Evolutionary conservation across 92 coral and sea anemone genomes (phyloP), one percentile per base, ranked within the genome.

Genomic region (Chrysogorgia sp.): DNA sequence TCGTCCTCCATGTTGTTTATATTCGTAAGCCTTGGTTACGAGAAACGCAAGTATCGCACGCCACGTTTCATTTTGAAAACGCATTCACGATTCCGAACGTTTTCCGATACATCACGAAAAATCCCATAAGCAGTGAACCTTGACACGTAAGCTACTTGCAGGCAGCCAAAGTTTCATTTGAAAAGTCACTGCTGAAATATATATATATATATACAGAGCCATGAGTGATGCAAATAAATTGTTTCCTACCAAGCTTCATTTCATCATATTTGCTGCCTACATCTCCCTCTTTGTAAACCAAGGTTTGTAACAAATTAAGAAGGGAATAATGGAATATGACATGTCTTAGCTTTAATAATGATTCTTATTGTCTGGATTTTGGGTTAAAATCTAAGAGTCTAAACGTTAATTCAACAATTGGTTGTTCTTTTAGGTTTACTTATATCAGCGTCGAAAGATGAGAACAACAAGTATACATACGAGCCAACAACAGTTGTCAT

Each of bases 401-500:
- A n/a, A n/a, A n/a, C n/a, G n/a, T n/a, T n/a, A n/a, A n/a, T n/a
- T n/a, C n/a, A n/a, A n/a, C n/a, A n/a, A n/a, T n/a, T n/a, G n/a
- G 22, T 17, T 61, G 67, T 29, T 68, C 40, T 40, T 17, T 2
- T 81, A 96, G 99, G 99, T 17, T 85, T 96, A 29, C 96, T 96
- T 28, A 86, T 96, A n/a, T 89, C 97, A 0, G 97, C 99, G 2
- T 81, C 99, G 1, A 96, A 90, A 58, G 96, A 92, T 76, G 81
- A 84, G 37, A 59, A 81, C 24, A 82, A 86, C 67, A 84, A 77
- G 10, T 96, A 92, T 77, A 31, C 89, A 0, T 96, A 92, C 48
- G 92, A 96, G 14, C 84, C 99, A 9, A 92, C 97, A 13, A 96
- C 99, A 0, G 97, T 92, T 41, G 99, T 96, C 25, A 80, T 96